Evolutionary conservation across 2,888 invertebrate genomes (phyloP).

Genomic region (Cryptophagus acutangulus): DNA sequence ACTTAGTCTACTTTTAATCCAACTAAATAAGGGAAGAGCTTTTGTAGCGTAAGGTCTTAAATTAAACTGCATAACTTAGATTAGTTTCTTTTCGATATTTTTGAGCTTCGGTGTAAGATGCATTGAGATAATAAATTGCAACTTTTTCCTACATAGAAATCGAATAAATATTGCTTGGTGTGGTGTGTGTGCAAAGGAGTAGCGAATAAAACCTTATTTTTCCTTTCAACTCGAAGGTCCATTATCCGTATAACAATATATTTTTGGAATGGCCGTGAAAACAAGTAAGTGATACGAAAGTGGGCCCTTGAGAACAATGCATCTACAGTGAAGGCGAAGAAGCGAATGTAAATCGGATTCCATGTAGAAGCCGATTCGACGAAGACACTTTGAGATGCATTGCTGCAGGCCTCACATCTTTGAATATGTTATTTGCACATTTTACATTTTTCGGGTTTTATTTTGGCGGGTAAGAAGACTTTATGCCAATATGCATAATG

Average conservation of each 20-base stretch:
- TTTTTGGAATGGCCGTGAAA: slow-evolving; percentile 36
- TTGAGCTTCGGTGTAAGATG: too few species aligned
- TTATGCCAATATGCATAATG: neutral
- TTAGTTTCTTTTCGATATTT: too few species aligned
- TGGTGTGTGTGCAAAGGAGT: too few species aligned
- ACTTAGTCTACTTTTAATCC: too few species aligned
- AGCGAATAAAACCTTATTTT: slow-evolving; percentile 17
- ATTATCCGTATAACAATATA: slow-evolving; percentile 35
- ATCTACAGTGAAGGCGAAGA: slow-evolving; percentile 32
- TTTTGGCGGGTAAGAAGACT: neutral
- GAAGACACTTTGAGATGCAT: slow-evolving; percentile 27
- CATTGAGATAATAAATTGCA: too few species aligned
- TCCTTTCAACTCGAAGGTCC: slow-evolving; percentile 29
- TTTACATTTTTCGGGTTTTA: neutral
- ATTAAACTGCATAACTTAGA: too few species aligned
- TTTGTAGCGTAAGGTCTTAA: too few species aligned
- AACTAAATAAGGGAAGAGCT: too few species aligned
- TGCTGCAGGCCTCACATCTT: slow-evolving; percentile 18
- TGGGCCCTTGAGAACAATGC: slow-evolving; percentile 37
- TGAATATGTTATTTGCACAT: neutral
- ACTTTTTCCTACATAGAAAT: too few species aligned
- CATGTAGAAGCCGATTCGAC: slow-evolving; percentile 11
- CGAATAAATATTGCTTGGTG: too few species aligned
- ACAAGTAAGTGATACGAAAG: slow-evolving; percentile 40
- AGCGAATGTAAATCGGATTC: slow-evolving; percentile 38